A percentile compares a stretch with the other conserved stretches of the same genome.
Evolutionary conservation across 2,888 invertebrate genomes (phyloP).

Genomic region (Chironomus tentans): DNA sequence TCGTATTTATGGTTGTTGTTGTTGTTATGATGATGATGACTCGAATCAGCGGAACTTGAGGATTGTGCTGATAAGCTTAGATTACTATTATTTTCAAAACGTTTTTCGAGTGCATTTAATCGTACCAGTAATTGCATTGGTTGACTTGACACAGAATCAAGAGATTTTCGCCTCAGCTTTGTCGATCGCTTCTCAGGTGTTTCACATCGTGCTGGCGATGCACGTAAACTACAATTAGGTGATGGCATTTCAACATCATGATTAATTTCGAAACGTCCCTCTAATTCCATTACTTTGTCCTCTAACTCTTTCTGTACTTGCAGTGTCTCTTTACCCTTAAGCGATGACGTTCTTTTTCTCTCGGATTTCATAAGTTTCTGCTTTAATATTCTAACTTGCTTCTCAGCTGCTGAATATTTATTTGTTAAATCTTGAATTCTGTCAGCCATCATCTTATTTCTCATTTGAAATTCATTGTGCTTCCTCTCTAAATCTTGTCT

Average conservation of each 20-base stretch:
- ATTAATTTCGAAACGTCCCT: constrained; percentile 48
- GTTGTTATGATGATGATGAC: constrained; percentile 23
- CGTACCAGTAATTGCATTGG: constrained; percentile 72
- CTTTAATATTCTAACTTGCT: constrained; percentile 68
- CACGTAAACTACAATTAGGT: constrained; percentile 32
- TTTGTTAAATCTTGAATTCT: constrained; percentile 75
- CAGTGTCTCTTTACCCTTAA: constrained; percentile 74
- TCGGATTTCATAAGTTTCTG: constrained; percentile 72
- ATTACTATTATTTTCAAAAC: constrained; percentile 54
- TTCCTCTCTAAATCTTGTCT: constrained; percentile 64
- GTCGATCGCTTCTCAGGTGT: constrained; percentile 46
- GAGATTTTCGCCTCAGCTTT: constrained; percentile 59
- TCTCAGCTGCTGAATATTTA: constrained; percentile 71
- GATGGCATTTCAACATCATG: constrained; percentile 52
- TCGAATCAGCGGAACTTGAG: constrained; percentile 30
- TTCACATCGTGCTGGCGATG: constrained; percentile 42
- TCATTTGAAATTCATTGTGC: constrained; percentile 53
- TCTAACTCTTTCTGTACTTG: constrained; percentile 73
- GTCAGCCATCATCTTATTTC: constrained; percentile 70
- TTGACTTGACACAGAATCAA: constrained; percentile 68
- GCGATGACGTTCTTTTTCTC: constrained; percentile 68
- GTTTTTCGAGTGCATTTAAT: constrained; percentile 65
- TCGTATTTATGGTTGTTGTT: constrained; percentile 36
- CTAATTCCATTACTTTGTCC: constrained; percentile 71
- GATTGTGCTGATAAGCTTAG: constrained; percentile 29